Conservation (phyloP, 1,140 invertebrate genomes). For the Oreohelix idahoensis region DNA sequence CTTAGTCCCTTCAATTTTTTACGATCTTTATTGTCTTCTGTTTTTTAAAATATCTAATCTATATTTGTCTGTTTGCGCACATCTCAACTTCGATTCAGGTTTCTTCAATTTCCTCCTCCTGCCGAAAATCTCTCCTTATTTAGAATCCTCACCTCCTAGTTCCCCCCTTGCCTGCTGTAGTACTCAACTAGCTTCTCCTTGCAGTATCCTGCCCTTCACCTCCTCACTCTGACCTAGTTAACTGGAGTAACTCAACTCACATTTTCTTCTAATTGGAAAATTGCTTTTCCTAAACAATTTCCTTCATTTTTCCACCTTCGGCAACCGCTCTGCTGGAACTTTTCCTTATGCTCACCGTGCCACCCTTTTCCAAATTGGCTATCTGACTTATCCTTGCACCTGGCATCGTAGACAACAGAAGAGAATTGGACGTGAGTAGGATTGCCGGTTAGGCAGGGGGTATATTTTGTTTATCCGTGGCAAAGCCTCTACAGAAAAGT, state of each 20-base stretch:
- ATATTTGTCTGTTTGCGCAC: no score
- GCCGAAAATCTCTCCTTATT: no score
- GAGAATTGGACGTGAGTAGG: not conserved
- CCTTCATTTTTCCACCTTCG: not conserved
- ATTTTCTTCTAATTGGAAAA: not conserved
- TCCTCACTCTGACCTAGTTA: not conserved
- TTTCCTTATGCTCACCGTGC: not conserved
- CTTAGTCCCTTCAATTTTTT: no score
- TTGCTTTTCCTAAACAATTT: conserved; percentile 16
- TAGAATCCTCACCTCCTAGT: no score
- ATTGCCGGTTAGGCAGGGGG: not conserved
- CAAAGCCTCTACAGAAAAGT: not conserved
- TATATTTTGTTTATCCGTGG: not conserved
- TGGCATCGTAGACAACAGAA: not conserved
- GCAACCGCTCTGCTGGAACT: not conserved
- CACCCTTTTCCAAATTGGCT: not conserved
- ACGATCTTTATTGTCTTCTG: no score
- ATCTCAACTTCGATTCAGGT: no score
- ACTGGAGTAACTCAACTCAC: not conserved
- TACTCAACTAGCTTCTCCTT: no score
- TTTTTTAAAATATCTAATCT: no score
- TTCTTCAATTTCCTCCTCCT: no score
- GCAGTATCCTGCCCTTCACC: no score
- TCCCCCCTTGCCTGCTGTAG: no score
- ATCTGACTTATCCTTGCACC: not conserved